Percentiles rank a stretch among this genome's conserved stretches.
phyloP scores from a whole-genome alignment of 2,797 vertebrate genomes.

The Brotula barbata region DNA sequence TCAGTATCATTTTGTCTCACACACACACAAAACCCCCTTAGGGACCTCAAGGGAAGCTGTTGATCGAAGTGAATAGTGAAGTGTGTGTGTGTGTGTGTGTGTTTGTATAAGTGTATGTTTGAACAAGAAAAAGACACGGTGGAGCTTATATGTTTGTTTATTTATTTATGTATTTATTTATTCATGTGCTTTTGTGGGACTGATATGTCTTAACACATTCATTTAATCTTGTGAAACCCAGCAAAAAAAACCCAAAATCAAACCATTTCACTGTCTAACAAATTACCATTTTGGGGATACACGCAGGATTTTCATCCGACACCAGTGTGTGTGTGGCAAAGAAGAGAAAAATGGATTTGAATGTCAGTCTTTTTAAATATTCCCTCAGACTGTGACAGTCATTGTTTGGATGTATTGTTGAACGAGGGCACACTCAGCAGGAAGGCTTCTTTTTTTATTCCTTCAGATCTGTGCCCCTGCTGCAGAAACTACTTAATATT shows the following conservation, averaged over 20 bases:
- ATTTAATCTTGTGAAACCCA: no score
- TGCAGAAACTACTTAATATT: slow-evolving; percentile 16
- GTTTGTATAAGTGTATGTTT: neutral
- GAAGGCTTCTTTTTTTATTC: slow-evolving; percentile 9
- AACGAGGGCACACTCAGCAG: neutral
- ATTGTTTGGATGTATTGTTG: slow-evolving; percentile 21
- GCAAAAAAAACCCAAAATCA: slow-evolving; percentile 18
- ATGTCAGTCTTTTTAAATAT: slow-evolving; percentile 43
- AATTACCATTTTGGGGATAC: slow-evolving; percentile 37
- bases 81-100: slow-evolving; percentile 17
- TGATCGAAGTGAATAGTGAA: slow-evolving; percentile 28
- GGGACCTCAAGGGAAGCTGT: slow-evolving; percentile 11
- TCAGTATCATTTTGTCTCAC: slow-evolving; percentile 37
- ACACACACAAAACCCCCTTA: neutral
- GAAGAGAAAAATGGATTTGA: slow-evolving; percentile 33
- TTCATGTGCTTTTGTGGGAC: no score
- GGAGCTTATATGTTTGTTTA: no score
- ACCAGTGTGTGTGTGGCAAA: slow-evolving; percentile 16
- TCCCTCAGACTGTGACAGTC: slow-evolving; percentile 10
- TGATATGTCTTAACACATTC: no score
- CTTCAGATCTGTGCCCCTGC: neutral
- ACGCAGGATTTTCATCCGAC: slow-evolving; percentile 7
- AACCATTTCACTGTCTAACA: slow-evolving; percentile 22
- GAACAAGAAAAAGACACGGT: no score
- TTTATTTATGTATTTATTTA: no score